Conservation (phyloP, 2,113 vertebrate species). For the Psettodes erumei region DNA sequence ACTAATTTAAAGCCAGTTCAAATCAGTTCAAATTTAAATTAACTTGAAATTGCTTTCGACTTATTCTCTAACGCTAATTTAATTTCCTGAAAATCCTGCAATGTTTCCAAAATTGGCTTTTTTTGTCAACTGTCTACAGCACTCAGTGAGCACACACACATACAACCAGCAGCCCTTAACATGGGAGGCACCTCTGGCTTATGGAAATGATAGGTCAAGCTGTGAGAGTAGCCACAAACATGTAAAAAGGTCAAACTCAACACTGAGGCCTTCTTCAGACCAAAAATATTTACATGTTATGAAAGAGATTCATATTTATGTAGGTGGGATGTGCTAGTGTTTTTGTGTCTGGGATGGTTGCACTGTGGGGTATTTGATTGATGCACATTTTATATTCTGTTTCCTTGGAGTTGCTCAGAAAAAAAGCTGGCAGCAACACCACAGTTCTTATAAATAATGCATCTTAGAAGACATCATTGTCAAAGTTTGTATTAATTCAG, state of each 20-base stretch:
- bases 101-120: too few species aligned
- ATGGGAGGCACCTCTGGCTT: constrained; percentile 8
- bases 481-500: not conserved
- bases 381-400: constrained; percentile 1
- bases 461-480: constrained; percentile 3
- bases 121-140: too few species aligned
- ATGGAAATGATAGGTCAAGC: constrained; percentile 52
- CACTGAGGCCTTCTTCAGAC: constrained; percentile 6
- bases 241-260: constrained; percentile 56
- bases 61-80: too few species aligned
- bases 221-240: constrained; percentile 43
- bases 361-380: not conserved
- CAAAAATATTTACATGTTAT: constrained; percentile 13
- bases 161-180: not conserved
- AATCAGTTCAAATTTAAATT: not conserved
- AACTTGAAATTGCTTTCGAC: too few species aligned
- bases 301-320: constrained; percentile 14
- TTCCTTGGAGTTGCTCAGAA: not conserved
- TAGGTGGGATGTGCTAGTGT: not conserved
- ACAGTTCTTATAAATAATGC: constrained; percentile 7
- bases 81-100: too few species aligned
- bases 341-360: not conserved
- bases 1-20: constrained; percentile 1
- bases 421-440: not conserved
- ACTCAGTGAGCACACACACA: not conserved